These are phyloP conservation scores for Oscheius onirici DNA, from an alignment of 2,888 invertebrate species.

Conservation along the genomic window DNA sequence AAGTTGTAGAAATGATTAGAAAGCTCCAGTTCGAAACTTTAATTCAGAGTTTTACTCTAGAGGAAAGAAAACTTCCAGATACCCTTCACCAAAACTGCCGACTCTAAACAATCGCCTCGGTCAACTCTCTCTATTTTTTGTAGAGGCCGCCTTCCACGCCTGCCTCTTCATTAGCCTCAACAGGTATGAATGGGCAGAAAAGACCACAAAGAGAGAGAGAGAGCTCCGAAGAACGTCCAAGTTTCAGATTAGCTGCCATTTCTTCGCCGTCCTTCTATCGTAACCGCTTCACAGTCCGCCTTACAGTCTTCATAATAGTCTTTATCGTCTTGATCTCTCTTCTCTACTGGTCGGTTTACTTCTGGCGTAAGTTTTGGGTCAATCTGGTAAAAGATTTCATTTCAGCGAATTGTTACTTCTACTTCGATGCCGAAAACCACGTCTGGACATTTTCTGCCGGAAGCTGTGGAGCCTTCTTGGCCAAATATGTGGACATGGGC, in stretches of 20 bases:
- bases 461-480: conserved; percentile 3
- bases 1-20: too few species aligned
- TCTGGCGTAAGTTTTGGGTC: conserved; percentile 28
- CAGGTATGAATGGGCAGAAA: conserved; percentile 6
- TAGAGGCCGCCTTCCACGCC: conserved; percentile 22
- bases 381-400: neutral
- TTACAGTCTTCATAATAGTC: neutral
- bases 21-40: too few species aligned
- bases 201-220: neutral
- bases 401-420: conserved; percentile 27
- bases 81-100: neutral
- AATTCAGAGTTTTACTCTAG: neutral
- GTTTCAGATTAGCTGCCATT: conserved; percentile 25
- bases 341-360: conserved; percentile 16
- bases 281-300: conserved; percentile 4
- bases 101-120: conserved; percentile 10
- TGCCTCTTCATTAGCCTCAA: conserved; percentile 26
- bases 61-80: neutral
- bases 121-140: conserved; percentile 30
- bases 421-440: conserved; percentile 4
- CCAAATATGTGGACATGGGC: conserved; percentile 7
- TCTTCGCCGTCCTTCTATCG: conserved; percentile 16
- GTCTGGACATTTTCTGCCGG: conserved; percentile 25
- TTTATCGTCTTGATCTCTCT: neutral
- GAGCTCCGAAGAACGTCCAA: neutral